phyloP scores from a whole-genome alignment of 2,888 invertebrate species.

The Amblyjoppa proteus region DNA sequence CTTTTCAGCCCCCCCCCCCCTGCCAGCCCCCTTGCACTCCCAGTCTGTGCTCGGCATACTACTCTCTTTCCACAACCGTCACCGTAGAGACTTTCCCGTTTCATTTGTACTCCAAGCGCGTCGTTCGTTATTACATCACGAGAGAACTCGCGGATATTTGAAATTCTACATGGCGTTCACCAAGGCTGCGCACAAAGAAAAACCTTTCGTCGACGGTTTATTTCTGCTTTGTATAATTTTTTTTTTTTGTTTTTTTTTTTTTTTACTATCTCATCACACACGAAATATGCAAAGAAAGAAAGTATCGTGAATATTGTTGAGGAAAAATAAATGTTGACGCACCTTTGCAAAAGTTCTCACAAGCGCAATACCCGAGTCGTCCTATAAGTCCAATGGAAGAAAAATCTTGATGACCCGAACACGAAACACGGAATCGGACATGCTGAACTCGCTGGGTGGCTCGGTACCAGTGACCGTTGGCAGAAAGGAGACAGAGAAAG shows the following conservation, averaged over 20 bases:
- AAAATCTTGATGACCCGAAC: constrained; percentile 61
- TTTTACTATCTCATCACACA: not conserved
- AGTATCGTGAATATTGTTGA: too few species aligned
- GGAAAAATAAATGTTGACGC: not conserved
- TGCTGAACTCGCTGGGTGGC: constrained; percentile 60
- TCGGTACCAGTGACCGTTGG: constrained; percentile 42
- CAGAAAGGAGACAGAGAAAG: constrained; percentile 43
- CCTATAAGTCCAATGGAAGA: constrained; percentile 34
- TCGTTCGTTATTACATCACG: constrained; percentile 84
- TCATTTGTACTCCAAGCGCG: constrained; percentile 79
- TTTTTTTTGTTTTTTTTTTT: not conserved
- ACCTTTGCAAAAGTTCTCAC: not conserved
- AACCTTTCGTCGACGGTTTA: not conserved
- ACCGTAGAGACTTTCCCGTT: constrained; percentile 76
- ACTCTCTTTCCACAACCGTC: constrained; percentile 41
- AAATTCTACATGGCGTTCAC: constrained; percentile 82
- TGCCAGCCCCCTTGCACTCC: constrained; percentile 55
- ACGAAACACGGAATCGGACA: constrained; percentile 51
- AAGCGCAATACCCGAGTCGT: not conserved
- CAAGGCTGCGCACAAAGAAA: constrained; percentile 57
- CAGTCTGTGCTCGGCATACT: constrained; percentile 69
- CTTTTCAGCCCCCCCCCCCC: constrained; percentile 69
- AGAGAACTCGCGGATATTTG: constrained; percentile 83
- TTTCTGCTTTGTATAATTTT: not conserved
- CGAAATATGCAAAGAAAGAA: too few species aligned